Conservation (phyloP, 2,888 invertebrate genomes). For the Pharmacophagus antenor region DNA sequence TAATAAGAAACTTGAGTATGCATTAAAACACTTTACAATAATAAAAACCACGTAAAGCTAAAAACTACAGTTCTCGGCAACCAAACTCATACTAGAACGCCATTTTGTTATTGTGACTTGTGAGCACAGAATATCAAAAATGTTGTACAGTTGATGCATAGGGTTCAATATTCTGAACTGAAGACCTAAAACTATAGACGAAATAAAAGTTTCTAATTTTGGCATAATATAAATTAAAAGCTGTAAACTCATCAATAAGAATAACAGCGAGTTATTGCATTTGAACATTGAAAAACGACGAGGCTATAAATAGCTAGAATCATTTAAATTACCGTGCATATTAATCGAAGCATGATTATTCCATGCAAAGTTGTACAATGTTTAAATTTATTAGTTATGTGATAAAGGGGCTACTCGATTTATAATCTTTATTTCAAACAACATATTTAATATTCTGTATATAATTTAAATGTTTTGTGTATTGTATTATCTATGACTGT, state of each 20-base stretch:
- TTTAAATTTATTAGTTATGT: no score
- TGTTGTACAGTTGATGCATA: slow-evolving; percentile 26
- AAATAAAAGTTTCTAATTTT: neutral
- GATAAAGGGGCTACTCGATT: no score
- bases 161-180: neutral
- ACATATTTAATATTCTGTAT: neutral
- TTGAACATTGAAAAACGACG: no score
- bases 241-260: no score
- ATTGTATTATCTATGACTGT: neutral
- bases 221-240: neutral
- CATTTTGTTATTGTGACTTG: slow-evolving; percentile 26
- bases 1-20: neutral
- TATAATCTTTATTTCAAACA: no score
- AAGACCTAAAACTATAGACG: no score
- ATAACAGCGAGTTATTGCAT: no score
- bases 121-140: no score
- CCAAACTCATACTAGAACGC: slow-evolving; percentile 13
- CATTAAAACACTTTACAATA: neutral
- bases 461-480: neutral
- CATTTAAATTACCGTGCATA: no score
- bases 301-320: no score
- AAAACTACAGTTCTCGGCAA: slow-evolving; percentile 10
- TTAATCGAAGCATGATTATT: no score
- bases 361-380: no score
- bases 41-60: slow-evolving; percentile 2